Evolutionary conservation across 2,797 vertebrate genomes (phyloP).

Genomic region (Moxostoma hubbsi): DNA sequence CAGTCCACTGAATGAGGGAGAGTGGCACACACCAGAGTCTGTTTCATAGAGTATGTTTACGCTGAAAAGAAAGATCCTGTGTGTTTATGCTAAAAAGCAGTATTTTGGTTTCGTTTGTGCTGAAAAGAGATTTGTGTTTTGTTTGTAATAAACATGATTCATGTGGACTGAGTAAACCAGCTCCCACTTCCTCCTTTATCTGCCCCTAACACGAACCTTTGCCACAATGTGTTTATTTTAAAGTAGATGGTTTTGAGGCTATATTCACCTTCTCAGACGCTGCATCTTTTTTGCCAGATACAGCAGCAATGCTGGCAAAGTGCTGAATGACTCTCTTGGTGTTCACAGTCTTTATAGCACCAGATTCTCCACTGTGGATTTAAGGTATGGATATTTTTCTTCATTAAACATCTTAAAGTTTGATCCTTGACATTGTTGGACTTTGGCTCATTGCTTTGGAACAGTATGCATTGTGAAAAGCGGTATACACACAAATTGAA

Average conservation of each 20-base stretch:
- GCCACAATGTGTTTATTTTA: too few species aligned
- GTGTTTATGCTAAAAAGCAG: too few species aligned
- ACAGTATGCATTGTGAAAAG: not conserved
- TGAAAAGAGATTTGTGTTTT: too few species aligned
- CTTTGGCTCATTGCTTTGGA: not conserved
- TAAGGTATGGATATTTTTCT: not conserved
- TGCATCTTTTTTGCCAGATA: constrained; percentile 82
- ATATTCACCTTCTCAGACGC: constrained; percentile 74
- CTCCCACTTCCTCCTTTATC: too few species aligned
- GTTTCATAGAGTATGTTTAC: too few species aligned
- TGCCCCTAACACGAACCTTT: too few species aligned
- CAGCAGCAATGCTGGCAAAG: constrained; percentile 85
- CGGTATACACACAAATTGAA: not conserved
- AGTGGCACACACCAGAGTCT: too few species aligned
- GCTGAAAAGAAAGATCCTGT: too few species aligned
- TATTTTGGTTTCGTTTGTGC: too few species aligned
- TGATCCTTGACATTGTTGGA: not conserved
- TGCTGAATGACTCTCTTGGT: constrained; percentile 86
- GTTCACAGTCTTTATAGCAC: constrained; percentile 84
- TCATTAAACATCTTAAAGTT: not conserved
- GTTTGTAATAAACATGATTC: too few species aligned
- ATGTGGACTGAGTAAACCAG: too few species aligned
- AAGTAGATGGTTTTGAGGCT: not conserved
- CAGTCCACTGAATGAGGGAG: too few species aligned
- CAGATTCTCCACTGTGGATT: constrained; percentile 80